Conservation (phyloP, 2,797 vertebrate genomes). For the Clarias platycephalus region DNA sequence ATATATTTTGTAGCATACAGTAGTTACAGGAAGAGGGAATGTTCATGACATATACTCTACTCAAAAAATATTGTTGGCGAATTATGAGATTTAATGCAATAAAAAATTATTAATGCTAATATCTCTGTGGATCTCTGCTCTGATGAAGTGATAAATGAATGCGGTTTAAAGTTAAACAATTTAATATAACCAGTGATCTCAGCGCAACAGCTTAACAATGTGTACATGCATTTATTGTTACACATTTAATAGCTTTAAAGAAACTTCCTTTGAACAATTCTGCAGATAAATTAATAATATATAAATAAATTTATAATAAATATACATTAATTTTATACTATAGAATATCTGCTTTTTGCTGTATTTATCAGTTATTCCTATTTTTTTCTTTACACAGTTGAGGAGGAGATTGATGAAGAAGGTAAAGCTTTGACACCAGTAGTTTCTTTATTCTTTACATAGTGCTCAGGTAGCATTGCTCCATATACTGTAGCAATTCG, state of each 20-base stretch:
- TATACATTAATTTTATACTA: too few species aligned
- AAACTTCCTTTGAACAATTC: neutral
- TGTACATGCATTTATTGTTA: neutral
- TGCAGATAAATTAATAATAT: neutral
- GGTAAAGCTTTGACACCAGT: conserved; percentile 50
- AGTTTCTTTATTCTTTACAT: neutral
- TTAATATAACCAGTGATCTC: neutral
- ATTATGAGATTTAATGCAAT: neutral
- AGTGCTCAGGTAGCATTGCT: conserved; percentile 1
- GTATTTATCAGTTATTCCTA: conserved; percentile 58
- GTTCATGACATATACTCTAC: neutral
- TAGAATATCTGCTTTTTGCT: conserved; percentile 22
- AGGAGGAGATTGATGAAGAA: conserved; percentile 60
- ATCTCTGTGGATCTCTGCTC: conserved; percentile 50
- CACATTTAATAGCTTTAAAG: neutral
- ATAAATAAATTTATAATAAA: too few species aligned
- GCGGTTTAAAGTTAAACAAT: neutral
- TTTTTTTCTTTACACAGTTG: conserved; percentile 61
- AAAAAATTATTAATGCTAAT: neutral
- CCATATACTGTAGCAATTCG: neutral
- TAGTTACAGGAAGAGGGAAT: neutral
- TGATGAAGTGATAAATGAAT: conserved; percentile 48
- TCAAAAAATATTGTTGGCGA: neutral
- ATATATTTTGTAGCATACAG: neutral
- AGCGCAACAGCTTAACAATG: conserved; percentile 4